Percentiles rank a stretch among this genome's conserved stretches.
phyloP scores from a whole-genome alignment of 2,797 vertebrate species.

The Schizopygopsis malacanthus region DNA sequence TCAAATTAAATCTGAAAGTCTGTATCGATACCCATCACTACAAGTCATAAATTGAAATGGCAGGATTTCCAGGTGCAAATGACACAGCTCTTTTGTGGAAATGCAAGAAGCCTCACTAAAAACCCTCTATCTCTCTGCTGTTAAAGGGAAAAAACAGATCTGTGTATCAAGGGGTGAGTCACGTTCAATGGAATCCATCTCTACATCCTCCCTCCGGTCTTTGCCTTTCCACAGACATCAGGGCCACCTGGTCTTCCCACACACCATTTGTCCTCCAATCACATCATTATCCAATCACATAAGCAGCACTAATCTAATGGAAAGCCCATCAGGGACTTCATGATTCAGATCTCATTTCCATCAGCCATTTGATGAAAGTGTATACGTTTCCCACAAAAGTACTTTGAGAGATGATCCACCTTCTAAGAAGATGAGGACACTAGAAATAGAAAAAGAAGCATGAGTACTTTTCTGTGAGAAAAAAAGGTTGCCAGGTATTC shows the following conservation, averaged over 20 bases:
- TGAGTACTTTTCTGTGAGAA: background rate
- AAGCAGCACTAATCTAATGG: slow-evolving; percentile 24
- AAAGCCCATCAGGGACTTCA: slow-evolving; percentile 21
- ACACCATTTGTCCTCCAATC: slow-evolving; percentile 54
- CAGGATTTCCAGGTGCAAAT: slow-evolving; percentile 39
- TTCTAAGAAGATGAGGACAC: background rate
- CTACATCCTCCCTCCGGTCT: slow-evolving; percentile 9
- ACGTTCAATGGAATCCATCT: slow-evolving; percentile 22
- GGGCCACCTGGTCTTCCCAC: slow-evolving; percentile 40
- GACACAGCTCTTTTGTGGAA: slow-evolving; percentile 62
- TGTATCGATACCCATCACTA: background rate
- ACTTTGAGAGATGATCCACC: slow-evolving; percentile 11
- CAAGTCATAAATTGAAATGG: background rate
- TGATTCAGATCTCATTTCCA: background rate
- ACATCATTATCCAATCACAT: slow-evolving; percentile 26
- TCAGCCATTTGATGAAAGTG: background rate
- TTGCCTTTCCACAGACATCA: slow-evolving; percentile 21
- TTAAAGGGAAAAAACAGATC: slow-evolving; percentile 61
- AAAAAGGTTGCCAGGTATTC: background rate
- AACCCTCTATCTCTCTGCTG: slow-evolving; percentile 43
- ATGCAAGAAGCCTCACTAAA: slow-evolving; percentile 65
- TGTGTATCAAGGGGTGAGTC: slow-evolving; percentile 27
- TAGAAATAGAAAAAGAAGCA: background rate
- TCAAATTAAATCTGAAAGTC: background rate
- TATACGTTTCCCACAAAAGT: background rate